Evolutionary conservation across 1,140 invertebrate genomes (phyloP), one percentile per base, ranked within the genome.

Genomic region (Microvelia longipes): DNA sequence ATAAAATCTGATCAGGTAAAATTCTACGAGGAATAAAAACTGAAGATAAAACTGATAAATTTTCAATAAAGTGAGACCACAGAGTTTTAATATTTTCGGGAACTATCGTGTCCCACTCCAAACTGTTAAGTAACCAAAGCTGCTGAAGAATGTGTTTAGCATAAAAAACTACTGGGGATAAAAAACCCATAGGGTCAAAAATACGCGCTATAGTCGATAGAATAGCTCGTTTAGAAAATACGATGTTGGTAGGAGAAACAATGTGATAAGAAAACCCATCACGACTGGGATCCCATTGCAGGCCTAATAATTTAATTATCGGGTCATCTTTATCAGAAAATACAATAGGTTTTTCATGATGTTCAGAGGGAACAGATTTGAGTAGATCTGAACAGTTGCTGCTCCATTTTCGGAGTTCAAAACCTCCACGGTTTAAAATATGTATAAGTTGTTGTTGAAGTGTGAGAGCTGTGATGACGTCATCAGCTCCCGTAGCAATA

Each of bases 151-250:
- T 2, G 1, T 29, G 1, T 74, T 82, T 83, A 1, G 77, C 74
- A 28, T 67, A 70, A 1, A 77, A 73, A 1, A 75, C 73, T 2
- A 79, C 66, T 1, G 80, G 78, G 0, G 76, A 71, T 0, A 81
- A 26, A 73, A 77, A 78, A 0, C 80, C 79, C 2, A 81, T 30
- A 0, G 79, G 81, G 72, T 82, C 80, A 72, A 77, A 82, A 28
- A 82, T 71, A 24, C 75, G 75, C 13, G 73, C 70, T 1, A 78
- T 76, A 0, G 72, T 71, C 1, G 78, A 79, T 14, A 81, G 35
- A 0, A 79, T 27, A 1, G 29, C 26, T 28, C 79, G 66, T 74
- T 80, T 80, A 1, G 73, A 73, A 19, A 75, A 60, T 24, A 68
- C 69, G 14, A 72, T 65, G 29, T 69, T 28, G 11, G 29, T 14